Evolutionary conservation across 2,113 vertebrate species (phyloP), one percentile per base, ranked within the genome.

Genomic region (Oreochromis aureus): DNA sequence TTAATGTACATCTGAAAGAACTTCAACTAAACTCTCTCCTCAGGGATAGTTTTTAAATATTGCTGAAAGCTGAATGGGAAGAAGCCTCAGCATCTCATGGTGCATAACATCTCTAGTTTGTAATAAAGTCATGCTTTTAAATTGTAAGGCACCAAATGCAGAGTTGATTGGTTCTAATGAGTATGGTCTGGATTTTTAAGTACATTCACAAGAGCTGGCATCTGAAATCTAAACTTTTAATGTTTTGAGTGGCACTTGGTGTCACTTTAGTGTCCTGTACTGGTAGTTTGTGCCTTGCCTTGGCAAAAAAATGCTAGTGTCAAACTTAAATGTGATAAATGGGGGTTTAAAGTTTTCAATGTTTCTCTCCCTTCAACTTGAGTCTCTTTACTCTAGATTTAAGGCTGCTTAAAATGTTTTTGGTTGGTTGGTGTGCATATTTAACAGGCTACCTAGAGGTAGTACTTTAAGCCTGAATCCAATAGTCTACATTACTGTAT

Each of bases 271-370:
- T 0, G 10, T 66, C 22, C 7, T 46, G 19, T 46, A 2, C n/a
- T 27, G 13, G 22, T 73, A 73, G 66, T 27, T 16, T 15, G 12
- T 16, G 2, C 11, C 11, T 36, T 22, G 19, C 19, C 39, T 66
- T 0, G 0, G 0, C 19, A 3, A 66, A 22, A 22, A 66, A 66
- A 39, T 39, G 61, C 34, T 66, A 66, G 34, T 39, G 34, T 66
- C 18, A 39, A 2, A 66, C 34, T 5, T n/a, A 0, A 63, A 34
- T 34, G 30, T 32, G 27, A 1, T 34, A 61, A 61, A 36, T 34
- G 1, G 61, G 18, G 9, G 30, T 19, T 18, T 63, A 3, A 63
- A 7, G 10, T 36, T 9, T 32, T 36, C 1, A n/a, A 8, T 0
- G 9, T 39, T 39, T 22, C 19, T 66, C 61, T 2, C 19, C 34